Evolutionary conservation across 2,888 invertebrate genomes (phyloP).

Genomic region (Idaea dimidiata): DNA sequence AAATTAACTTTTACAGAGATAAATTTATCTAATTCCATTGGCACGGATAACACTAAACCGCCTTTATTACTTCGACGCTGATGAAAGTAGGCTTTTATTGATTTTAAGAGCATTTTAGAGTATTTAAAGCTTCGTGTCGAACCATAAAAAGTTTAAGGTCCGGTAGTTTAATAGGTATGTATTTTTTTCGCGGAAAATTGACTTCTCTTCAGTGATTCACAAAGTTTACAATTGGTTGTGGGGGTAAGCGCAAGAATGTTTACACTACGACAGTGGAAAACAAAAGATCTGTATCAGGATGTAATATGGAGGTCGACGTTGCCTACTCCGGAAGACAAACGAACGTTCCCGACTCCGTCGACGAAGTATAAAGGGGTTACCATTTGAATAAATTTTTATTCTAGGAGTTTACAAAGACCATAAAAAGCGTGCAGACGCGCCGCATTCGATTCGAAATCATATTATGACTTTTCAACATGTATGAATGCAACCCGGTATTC

Average conservation of each 20-base stretch:
- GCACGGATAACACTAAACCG: slow-evolving; percentile 70
- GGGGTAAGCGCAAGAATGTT: not conserved
- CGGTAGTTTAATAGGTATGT: slow-evolving; percentile 55
- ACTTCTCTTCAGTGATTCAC: slow-evolving; percentile 32
- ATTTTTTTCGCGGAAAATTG: slow-evolving; percentile 44
- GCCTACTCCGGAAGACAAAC: slow-evolving; percentile 25
- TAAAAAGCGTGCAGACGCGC: slow-evolving; percentile 58
- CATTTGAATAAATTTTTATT: slow-evolving; percentile 59
- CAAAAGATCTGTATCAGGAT: slow-evolving; percentile 13
- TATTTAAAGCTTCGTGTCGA: slow-evolving; percentile 67
- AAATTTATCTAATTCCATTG: slow-evolving; percentile 72
- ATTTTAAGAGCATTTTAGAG: slow-evolving; percentile 73
- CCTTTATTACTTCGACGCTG: slow-evolving; percentile 71
- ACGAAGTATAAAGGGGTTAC: slow-evolving; percentile 37
- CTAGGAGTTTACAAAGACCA: slow-evolving; percentile 50
- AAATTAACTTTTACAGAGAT: slow-evolving; percentile 65
- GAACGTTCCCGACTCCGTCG: slow-evolving; percentile 36
- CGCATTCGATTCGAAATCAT: slow-evolving; percentile 70
- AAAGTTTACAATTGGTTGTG: slow-evolving; percentile 7
- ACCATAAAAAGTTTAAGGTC: slow-evolving; percentile 66
- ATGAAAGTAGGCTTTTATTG: slow-evolving; percentile 75
- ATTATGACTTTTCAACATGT: slow-evolving; percentile 72
- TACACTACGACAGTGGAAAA: slow-evolving; percentile 5
- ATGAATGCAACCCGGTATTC: slow-evolving; percentile 66
- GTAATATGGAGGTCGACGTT: slow-evolving; percentile 14